phyloP scores from a whole-genome alignment of 1,140 invertebrate genomes.

The Myzus persicae region DNA sequence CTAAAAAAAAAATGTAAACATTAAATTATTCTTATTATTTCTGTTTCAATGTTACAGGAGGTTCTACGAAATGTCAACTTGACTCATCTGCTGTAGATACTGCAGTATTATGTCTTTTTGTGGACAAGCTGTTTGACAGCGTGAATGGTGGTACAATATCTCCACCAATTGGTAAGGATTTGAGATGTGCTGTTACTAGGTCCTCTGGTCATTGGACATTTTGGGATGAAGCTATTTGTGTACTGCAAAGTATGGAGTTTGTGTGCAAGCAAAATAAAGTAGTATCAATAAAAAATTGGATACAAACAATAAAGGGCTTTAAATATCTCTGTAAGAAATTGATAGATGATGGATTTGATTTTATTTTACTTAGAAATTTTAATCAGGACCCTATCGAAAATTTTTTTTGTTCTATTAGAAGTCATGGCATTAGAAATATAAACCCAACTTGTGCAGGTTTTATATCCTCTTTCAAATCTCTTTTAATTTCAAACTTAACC shows the following conservation, averaged over 20 bases:
- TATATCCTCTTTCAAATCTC: slow-evolving; percentile 8
- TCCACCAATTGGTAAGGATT: not conserved
- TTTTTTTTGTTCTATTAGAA: no score
- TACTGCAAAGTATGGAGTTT: not conserved
- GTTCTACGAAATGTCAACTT: not conserved
- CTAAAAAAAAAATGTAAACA: not conserved
- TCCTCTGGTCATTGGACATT: not conserved
- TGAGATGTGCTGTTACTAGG: not conserved
- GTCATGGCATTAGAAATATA: no score
- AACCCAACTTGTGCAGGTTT: not conserved
- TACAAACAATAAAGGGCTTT: no score
- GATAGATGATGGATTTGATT: no score
- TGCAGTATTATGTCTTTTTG: not conserved
- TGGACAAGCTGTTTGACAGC: not conserved
- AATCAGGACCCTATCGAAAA: no score
- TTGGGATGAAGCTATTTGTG: not conserved
- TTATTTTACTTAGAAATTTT: no score
- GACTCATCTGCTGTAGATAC: not conserved
- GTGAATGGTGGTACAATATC: not conserved
- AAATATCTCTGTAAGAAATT: no score
- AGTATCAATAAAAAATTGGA: not conserved
- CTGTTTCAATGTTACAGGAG: not conserved
- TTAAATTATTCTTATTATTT: not conserved
- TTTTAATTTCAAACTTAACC: not conserved
- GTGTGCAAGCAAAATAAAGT: slow-evolving; percentile 8